Evolutionary conservation across 2,113 vertebrate genomes (phyloP).

Genomic region (Poeciliopsis prolifica): DNA sequence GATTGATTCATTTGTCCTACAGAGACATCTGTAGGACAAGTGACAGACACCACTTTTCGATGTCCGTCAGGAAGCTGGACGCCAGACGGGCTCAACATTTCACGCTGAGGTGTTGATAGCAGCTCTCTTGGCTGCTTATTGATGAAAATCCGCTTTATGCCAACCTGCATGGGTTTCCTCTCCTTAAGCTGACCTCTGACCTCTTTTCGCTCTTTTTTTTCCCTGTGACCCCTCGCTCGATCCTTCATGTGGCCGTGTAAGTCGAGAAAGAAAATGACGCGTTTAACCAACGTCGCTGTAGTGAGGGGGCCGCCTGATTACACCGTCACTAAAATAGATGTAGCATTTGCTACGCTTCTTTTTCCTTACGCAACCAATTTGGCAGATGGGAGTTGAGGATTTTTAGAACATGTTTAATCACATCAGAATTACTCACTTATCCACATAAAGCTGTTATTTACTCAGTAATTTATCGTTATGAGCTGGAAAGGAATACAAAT

Average conservation of each 20-base stretch:
- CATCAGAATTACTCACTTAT: background rate
- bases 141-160: background rate
- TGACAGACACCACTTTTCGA: background rate
- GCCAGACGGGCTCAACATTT: conserved; percentile 44
- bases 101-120: conserved; percentile 27
- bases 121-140: background rate
- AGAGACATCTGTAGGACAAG: background rate
- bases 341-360: background rate
- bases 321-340: background rate
- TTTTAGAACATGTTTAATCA: background rate
- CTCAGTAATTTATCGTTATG: background rate
- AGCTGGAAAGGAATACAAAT: background rate
- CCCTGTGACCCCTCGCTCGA: too few species aligned
- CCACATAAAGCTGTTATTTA: background rate
- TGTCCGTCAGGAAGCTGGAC: conserved; percentile 1
- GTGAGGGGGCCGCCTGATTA: background rate
- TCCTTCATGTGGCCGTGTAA: background rate
- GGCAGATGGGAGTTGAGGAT: background rate
- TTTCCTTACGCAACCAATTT: background rate
- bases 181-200: background rate
- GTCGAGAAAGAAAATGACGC: background rate
- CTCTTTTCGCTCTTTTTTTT: background rate
- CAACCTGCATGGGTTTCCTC: background rate
- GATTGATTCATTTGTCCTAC: background rate
- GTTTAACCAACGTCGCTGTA: background rate